Evolutionary conservation across 2,113 vertebrate genomes (phyloP).

Genomic region (Oxyruncus cristatus): DNA sequence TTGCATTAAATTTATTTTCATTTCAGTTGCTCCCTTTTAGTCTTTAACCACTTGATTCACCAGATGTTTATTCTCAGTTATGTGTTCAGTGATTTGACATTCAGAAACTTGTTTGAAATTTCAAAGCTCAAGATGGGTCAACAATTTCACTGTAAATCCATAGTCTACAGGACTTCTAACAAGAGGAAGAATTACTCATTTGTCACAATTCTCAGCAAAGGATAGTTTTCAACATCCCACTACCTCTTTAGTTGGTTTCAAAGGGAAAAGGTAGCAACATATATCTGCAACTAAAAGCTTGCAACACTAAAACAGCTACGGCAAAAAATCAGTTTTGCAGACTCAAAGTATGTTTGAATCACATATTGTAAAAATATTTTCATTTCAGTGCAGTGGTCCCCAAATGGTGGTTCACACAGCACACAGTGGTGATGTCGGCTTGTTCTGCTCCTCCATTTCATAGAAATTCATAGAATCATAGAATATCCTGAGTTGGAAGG

Average conservation of each 20-base stretch:
- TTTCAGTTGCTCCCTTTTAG: slow-evolving; percentile 25
- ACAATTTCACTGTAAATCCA: not conserved
- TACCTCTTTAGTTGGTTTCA: not conserved
- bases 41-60: not conserved
- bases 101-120: slow-evolving; percentile 12
- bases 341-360: not conserved
- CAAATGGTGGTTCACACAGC: not conserved
- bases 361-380: not conserved
- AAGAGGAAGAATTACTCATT: not conserved
- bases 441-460: not conserved
- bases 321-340: not conserved
- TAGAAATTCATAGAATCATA: not conserved
- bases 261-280: not conserved
- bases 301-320: not conserved
- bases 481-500: not conserved
- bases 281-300: not conserved
- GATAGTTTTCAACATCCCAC: not conserved
- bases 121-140: not conserved
- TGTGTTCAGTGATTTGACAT: not conserved
- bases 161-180: not conserved
- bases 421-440: not conserved
- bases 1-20: slow-evolving; percentile 4
- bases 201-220: not conserved
- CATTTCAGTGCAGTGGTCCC: not conserved
- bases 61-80: slow-evolving; percentile 1